Conservation (phyloP, 2,888 invertebrate genomes). For the Latheticus oryzae region DNA sequence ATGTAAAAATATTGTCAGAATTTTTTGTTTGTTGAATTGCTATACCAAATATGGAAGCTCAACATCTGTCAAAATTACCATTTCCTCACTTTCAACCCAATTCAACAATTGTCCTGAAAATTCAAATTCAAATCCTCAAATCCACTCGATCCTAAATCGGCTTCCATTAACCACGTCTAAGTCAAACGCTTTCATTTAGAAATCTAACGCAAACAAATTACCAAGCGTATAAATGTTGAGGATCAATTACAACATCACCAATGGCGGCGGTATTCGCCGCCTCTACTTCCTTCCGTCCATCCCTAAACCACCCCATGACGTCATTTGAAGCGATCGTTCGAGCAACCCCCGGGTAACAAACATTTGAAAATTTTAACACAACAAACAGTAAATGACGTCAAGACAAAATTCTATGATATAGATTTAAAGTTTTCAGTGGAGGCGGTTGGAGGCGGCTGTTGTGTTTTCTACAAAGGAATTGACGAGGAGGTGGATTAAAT, state of each 20-base stretch:
- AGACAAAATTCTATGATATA: constrained; percentile 17
- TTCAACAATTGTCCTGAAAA: constrained; percentile 1
- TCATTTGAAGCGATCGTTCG: constrained; percentile 57
- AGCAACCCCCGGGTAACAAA: constrained; percentile 53
- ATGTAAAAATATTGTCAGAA: no score
- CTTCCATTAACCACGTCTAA: constrained; percentile 11
- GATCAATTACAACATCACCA: constrained; percentile 54
- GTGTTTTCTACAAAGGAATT: constrained; percentile 4
- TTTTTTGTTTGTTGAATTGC: no score
- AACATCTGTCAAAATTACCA: no score
- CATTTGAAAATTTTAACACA: constrained; percentile 40
- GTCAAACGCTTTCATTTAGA: constrained; percentile 29
- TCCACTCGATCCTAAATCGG: constrained; percentile 12
- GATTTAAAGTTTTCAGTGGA: constrained; percentile 31
- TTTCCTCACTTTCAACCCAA: no score
- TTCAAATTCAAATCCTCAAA: neutral
- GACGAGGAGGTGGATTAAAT: constrained; percentile 14
- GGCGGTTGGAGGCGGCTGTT: constrained; percentile 12
- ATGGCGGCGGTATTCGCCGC: constrained; percentile 50
- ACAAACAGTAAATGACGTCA: constrained; percentile 26
- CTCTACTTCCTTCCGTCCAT: constrained; percentile 46
- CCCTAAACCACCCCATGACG: constrained; percentile 49
- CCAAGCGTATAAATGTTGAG: constrained; percentile 50
- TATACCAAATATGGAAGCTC: no score
- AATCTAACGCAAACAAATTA: constrained; percentile 33